Evolutionary conservation across 2,888 invertebrate species (phyloP), one percentile per base, ranked within the genome.

Genomic region (Dynastes grantii): DNA sequence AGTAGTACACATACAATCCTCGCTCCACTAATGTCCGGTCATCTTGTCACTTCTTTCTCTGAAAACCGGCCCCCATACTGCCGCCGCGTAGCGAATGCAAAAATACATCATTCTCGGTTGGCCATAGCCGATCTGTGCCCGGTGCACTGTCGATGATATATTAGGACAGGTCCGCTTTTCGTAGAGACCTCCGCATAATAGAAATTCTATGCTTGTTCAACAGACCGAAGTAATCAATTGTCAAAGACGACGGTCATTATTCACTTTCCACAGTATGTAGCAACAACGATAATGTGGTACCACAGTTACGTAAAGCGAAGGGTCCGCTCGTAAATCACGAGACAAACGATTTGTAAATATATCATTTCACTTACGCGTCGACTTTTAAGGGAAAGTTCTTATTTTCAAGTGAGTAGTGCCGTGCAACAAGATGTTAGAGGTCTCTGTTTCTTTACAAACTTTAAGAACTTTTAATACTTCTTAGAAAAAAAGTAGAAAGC

Each of bases 31-130:
- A 85, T 87, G 87, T 87, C 87, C 87, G 86, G 86, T 85, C 78
- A 67, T 77, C 58, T 85, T 87, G 87, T 85, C 86, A 85, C 85
- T 86, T 85, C 83, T 76, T 82, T 78, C 79, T 84, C 83, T 83
- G 45, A 45, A 70, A 79, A 49, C 61, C 70, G 63, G 78, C 80
- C 81, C 81, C 45, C 85, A 85, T 85, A 82, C 76, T 78, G 76
- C 83, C 85, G 84, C 84, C 83, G 86, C 85, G 85, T 83, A 84
- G 85, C 87, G 87, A 88, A 88, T 88, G 87, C 85, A 85, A 86
- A 87, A 88, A 88, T 88, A 87, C 87, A 88, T 87, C 86, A 85
- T 61, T 27, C 61, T 58, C 86, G 86, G 87, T 88, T 88, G 88
- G 88, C 87, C 87, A 87, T 88, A 88, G 88, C 86, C 86, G 61